Evolutionary conservation across 2,888 invertebrate genomes (phyloP), one percentile per base, ranked within the genome.

Genomic region (Pseudoips prasinana): DNA sequence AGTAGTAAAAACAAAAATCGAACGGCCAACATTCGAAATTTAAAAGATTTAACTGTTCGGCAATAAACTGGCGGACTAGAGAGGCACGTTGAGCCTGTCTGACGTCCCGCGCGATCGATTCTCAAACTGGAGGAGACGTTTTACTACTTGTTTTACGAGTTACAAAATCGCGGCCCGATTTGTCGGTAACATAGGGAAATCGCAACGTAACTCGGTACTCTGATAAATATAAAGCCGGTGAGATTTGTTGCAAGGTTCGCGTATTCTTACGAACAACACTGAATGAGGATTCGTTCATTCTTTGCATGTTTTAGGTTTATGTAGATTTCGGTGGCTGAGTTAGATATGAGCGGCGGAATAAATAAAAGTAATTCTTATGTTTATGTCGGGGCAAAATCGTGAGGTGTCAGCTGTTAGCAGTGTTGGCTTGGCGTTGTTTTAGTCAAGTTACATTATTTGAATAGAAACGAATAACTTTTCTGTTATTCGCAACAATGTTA

Each of bases 91-190:
- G 64, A 67, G 63, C 56, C 49, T 46, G 39, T 27, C 43, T 57
- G 57, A 57, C 57, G 46, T 58, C 44, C 42, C 45, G 40, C 39
- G 35, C 67, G 71, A 77, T 80, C 75, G 77, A 80, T 74, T 64
- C 54, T 57, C 58, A 66, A 74, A 66, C 60, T 66, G 70, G 68
- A 67, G 58, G 58, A 66, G 69, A 72, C 68, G 59, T 67, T 77
- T 72, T 73, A 75, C 73, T 68, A 55, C 75, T 64, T 67, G 64
- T 73, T 79, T 79, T 77, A 79, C 76, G 77, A 73, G 63, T 61
- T 57, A 52, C 53, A 63, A 66, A 67, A 78, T 70, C 67, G 73
- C 58, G 45, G 61, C 58, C 47, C 65, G 74, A 78, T 76, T 64
- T 59, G 62, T 53, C 34, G 37, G 56, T 51, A 59, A 56, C 56